Conservation (phyloP, 2,113 vertebrate species). For the Pseudopipra pipra region DNA sequence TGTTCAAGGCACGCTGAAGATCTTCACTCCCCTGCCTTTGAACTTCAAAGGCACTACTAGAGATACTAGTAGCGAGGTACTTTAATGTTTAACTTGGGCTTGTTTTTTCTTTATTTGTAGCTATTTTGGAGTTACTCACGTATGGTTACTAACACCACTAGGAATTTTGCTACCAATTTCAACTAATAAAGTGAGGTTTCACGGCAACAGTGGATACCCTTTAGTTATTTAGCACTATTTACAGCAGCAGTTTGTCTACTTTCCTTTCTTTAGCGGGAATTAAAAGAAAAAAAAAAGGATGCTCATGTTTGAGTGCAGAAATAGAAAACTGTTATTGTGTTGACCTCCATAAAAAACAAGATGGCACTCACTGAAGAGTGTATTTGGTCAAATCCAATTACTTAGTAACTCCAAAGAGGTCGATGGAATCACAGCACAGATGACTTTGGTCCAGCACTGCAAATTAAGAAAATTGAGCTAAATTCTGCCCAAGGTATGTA, state of each 20-base stretch:
- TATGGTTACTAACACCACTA: background rate
- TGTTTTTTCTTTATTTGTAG: background rate
- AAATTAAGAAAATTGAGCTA: constrained; percentile 15
- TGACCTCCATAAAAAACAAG: background rate
- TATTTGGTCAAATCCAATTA: constrained; percentile 22
- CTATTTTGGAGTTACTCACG: background rate
- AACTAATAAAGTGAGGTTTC: background rate
- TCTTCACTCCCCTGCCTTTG: background rate
- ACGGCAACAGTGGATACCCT: background rate
- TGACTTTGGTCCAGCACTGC: background rate
- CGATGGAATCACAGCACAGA: background rate
- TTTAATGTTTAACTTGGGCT: background rate
- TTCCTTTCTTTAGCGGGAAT: background rate
- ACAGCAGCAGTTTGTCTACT: background rate
- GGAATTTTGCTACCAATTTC: background rate
- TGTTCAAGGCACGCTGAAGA: background rate
- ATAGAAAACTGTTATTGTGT: background rate
- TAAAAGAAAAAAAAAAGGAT: background rate
- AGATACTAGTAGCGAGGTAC: background rate
- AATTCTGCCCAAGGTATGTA: background rate
- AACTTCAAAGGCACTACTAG: background rate
- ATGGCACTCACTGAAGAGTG: background rate
- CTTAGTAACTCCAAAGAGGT: constrained; percentile 1
- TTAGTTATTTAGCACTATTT: background rate
- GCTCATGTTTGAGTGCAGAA: background rate